Base-by-base conservation (phyloP, 2,888 invertebrate genomes). In the Machimus rusticus region DNA sequence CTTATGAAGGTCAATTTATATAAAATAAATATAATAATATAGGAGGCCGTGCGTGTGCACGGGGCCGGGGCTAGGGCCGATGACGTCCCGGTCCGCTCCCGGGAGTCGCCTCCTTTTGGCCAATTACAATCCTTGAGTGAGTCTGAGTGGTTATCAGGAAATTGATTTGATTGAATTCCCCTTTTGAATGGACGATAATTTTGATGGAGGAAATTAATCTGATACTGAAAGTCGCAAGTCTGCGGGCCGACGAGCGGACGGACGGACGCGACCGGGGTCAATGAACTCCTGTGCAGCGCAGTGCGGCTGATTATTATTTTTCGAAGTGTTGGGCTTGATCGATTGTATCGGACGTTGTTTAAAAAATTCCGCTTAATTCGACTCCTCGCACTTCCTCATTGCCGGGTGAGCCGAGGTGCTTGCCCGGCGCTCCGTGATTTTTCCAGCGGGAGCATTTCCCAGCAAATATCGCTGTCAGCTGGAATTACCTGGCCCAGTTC, bases 1-100 rank as follows among this genome's bases (percentile, higher is more conserved):
- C 88, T 88, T 87, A 85, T 81, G 87, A 87, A 87, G 88, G 87
- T 88, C 87, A 84, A 88, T 88, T 88, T 88, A 86, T 87, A 87
- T 87, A 88, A 88, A 88, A 88, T 88, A 88, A 88, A 88, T 88
- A 88, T 88, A 88, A 88, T 88, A 87, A 88, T 88, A 87, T 81
- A 86, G 37, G 76, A 14, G n/a, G 76, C 37, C 76, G 37, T 39
- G 76, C 76, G 39, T 76, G 16, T 76, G 31, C 12, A 39, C 39
- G 51, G 43, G 14, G 4, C 9, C 43, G 16, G 16, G 43, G 43
- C 12, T 5, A 12, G 43, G 43, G 39, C 39, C 39, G 74, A n/a
- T n/a, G 43, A 12, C 57, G 85, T 66, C 28, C 66, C 66, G 23
- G 66, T 3, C 66, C 19, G 46, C 46, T 85, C 39, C 85, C 39